Conservation (phyloP, 2,797 vertebrate genomes). For the Cercopithecus neglectus region DNA sequence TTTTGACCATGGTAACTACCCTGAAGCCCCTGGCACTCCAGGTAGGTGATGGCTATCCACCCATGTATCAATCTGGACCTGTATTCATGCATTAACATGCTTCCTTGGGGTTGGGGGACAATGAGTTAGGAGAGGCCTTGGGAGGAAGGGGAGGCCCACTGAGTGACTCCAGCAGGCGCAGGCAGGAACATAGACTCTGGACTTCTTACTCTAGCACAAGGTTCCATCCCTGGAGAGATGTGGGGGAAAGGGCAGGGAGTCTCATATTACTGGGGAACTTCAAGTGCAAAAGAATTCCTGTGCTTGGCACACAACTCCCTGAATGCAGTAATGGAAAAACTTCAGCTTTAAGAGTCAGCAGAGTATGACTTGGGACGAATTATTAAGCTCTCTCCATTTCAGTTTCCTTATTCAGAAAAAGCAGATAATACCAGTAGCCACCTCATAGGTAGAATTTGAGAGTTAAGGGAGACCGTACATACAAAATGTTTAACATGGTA, state of each 20-base stretch:
- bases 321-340: neutral
- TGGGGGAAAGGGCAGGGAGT: neutral
- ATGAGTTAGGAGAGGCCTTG: neutral
- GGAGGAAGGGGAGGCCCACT: rapidly evolving
- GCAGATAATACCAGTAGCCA: neutral
- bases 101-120: neutral
- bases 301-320: neutral
- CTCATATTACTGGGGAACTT: neutral
- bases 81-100: neutral
- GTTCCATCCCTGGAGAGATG: neutral
- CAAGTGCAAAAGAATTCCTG: neutral
- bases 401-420: neutral
- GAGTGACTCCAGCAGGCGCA: neutral
- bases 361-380: neutral
- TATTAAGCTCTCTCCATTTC: neutral
- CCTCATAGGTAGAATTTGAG: neutral
- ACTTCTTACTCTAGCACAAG: neutral
- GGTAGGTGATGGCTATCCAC: neutral
- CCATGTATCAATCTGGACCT: rapidly evolving
- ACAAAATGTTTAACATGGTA: neutral
- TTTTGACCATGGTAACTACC: neutral
- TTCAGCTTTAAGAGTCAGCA: neutral
- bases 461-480: neutral
- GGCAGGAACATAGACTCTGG: neutral
- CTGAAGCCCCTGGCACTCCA: neutral